Percentiles rank a stretch among this genome's conserved stretches.
Evolutionary conservation across 2,888 invertebrate genomes (phyloP).

Genomic region (Heliconius ethilla): DNA sequence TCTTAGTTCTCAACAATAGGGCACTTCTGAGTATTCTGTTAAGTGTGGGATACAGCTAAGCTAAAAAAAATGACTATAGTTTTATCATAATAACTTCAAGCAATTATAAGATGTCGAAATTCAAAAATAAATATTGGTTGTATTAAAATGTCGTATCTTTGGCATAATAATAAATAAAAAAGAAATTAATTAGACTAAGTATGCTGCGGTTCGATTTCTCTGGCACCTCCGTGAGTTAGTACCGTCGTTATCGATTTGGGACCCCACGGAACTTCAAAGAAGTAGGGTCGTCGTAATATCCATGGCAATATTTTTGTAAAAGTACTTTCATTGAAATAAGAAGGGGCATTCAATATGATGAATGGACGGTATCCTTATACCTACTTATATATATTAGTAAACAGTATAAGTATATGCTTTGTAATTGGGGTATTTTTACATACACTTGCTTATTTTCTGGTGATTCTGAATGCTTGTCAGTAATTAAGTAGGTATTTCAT

Average conservation of each 20-base stretch:
- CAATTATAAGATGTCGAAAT: background rate
- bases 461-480: too few species aligned
- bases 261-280: conserved; percentile 29
- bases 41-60: too few species aligned
- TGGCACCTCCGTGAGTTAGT: conserved; percentile 4
- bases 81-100: too few species aligned
- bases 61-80: too few species aligned
- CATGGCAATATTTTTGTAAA: conserved; percentile 24
- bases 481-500: too few species aligned
- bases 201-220: background rate
- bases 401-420: background rate
- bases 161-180: background rate
- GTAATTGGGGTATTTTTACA: too few species aligned
- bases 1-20: too few species aligned
- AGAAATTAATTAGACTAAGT: background rate
- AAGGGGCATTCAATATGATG: conserved; percentile 15
- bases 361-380: background rate
- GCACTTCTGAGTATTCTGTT: too few species aligned
- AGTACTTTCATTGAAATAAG: conserved; percentile 13
- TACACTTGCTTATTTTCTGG: too few species aligned
- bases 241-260: conserved; percentile 29
- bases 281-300: conserved; percentile 30
- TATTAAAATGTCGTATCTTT: background rate
- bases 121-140: background rate
- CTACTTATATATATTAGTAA: background rate